Evolutionary conservation across 2,113 vertebrate genomes (phyloP).

Genomic region (Collichthys lucidus): DNA sequence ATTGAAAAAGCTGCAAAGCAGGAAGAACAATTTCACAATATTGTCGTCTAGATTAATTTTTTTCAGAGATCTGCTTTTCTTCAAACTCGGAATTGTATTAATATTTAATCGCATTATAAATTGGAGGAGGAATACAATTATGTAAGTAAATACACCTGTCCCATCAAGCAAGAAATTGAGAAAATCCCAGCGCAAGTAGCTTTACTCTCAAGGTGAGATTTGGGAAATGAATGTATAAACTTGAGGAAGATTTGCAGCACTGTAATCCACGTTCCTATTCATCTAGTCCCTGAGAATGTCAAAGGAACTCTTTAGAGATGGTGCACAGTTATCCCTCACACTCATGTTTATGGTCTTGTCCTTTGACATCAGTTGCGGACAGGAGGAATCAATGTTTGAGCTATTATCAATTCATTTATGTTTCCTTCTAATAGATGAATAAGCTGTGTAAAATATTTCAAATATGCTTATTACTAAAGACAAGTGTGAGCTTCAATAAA

Average conservation of each 20-base stretch:
- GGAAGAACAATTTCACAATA: slow-evolving; percentile 74
- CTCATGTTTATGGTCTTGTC: slow-evolving; percentile 24
- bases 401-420: not conserved
- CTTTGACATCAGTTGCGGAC: slow-evolving; percentile 15
- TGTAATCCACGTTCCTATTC: slow-evolving; percentile 77
- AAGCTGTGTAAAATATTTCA: not conserved
- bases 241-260: slow-evolving; percentile 66
- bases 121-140: slow-evolving; percentile 83
- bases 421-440: not conserved
- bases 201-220: slow-evolving; percentile 77
- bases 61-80: slow-evolving; percentile 72
- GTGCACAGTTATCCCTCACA: slow-evolving; percentile 46
- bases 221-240: slow-evolving; percentile 75
- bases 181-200: slow-evolving; percentile 78
- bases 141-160: slow-evolving; percentile 85
- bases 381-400: not conserved
- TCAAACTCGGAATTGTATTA: slow-evolving; percentile 80
- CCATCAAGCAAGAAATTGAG: slow-evolving; percentile 84
- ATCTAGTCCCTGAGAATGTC: slow-evolving; percentile 60
- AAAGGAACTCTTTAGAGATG: slow-evolving; percentile 59
- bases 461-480: not conserved
- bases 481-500: not conserved
- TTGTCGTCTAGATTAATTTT: slow-evolving; percentile 71
- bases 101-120: slow-evolving; percentile 85
- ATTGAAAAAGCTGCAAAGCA: slow-evolving; percentile 71